These are phyloP conservation scores for Poeciliopsis paucimaculata DNA, from an alignment of 2,797 vertebrate genomes.

Conservation along the genomic window DNA sequence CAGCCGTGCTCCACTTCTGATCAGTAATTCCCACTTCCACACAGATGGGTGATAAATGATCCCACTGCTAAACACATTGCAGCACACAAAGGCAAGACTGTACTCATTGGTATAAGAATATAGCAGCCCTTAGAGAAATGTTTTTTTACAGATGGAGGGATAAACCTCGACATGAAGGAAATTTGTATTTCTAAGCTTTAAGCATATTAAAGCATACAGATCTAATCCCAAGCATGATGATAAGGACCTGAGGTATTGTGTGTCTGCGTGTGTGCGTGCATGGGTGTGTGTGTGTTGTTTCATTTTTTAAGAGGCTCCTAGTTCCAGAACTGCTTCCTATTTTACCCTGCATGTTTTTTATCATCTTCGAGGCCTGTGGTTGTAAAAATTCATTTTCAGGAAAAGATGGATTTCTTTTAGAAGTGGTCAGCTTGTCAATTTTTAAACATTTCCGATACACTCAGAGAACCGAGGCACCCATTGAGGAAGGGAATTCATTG, in stretches of 20 bases:
- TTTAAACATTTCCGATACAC: constrained; percentile 64
- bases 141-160: constrained; percentile 48
- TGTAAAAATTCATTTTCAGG: constrained; percentile 66
- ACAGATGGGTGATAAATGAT: constrained; percentile 47
- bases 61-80: constrained; percentile 29
- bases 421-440: constrained; percentile 71
- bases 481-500: constrained; percentile 65
- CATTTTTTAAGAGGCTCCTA: constrained; percentile 18
- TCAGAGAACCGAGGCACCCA: constrained; percentile 44
- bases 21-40: constrained; percentile 28
- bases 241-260: constrained; percentile 43
- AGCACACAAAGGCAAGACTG: constrained; percentile 22
- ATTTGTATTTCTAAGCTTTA: constrained; percentile 53
- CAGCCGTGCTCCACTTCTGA: not conserved
- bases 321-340: constrained; percentile 31
- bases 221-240: constrained; percentile 61
- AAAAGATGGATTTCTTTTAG: constrained; percentile 63
- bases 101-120: constrained; percentile 39
- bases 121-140: constrained; percentile 42
- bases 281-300: constrained; percentile 13
- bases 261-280: constrained; percentile 9
- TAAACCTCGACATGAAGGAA: constrained; percentile 57
- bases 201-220: constrained; percentile 60
- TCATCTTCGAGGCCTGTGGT: constrained; percentile 51
- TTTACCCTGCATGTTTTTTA: constrained; percentile 60